Percentiles rank a stretch among this genome's conserved stretches.
These are phyloP conservation scores for Antheraea assamensis DNA, from an alignment of 2,888 invertebrate species.

Conservation along the genomic window DNA sequence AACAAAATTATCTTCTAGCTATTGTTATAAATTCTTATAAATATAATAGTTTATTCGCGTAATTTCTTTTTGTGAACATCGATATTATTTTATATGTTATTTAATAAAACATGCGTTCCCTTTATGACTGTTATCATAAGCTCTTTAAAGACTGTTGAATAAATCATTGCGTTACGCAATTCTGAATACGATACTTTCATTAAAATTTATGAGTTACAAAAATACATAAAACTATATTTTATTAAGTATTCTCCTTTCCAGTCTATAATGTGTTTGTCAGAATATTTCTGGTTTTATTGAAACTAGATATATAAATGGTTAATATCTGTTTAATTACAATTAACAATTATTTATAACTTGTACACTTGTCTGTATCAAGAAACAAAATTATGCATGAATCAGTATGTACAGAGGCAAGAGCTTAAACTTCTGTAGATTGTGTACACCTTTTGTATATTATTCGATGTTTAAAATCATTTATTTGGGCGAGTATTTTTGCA, in stretches of 20 bases:
- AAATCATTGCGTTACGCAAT: constrained; percentile 10
- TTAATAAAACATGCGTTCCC: background rate
- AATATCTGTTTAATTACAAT: no score
- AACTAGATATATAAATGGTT: no score
- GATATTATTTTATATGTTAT: background rate
- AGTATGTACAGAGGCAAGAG: no score
- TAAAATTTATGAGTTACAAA: background rate
- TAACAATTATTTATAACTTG: no score
- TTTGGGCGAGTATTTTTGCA: no score
- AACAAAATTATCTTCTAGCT: background rate
- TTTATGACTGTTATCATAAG: background rate
- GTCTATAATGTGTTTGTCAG: background rate
- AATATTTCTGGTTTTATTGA: background rate
- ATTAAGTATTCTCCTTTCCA: background rate
- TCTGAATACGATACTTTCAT: background rate
- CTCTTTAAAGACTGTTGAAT: constrained; percentile 2
- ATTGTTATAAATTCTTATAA: background rate
- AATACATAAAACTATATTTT: background rate
- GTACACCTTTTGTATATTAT: no score
- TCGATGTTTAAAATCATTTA: no score
- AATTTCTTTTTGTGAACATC: background rate
- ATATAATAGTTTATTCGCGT: background rate
- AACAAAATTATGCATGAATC: no score
- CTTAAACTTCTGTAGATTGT: no score
- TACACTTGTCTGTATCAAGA: no score